Evolutionary conservation across 2,113 vertebrate species (phyloP).

Genomic region (Aramus guarauna): DNA sequence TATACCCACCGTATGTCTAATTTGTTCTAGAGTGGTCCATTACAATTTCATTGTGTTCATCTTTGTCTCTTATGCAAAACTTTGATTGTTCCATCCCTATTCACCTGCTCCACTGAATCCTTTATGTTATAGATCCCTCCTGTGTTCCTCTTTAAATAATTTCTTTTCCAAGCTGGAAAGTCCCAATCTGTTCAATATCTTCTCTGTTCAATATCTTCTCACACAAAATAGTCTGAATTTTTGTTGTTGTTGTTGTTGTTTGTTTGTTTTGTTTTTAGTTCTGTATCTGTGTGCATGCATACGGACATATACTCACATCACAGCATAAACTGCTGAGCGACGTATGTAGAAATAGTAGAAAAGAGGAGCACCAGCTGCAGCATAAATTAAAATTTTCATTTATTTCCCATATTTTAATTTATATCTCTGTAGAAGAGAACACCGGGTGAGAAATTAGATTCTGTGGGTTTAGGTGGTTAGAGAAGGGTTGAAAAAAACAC

Average conservation of each 20-base stretch:
- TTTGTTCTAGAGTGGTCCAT: not conserved
- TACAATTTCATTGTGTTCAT: not conserved
- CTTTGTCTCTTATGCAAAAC: not conserved
- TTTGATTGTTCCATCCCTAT: not conserved
- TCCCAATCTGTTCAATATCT: not conserved
- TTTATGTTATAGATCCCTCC: not conserved
- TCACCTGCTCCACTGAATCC: not conserved
- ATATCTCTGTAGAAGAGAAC: not conserved
- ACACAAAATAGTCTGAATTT: not conserved
- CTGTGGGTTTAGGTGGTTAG: not conserved
- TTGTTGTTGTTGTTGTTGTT: too few relatives aligned
- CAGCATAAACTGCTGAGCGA: not conserved
- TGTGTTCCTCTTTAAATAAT: not conserved
- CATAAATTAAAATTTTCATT: not conserved
- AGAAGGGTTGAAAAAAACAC: not conserved
- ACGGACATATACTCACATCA: not conserved
- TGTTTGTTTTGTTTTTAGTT: not conserved
- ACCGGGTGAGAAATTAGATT: not conserved
- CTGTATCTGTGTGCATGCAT: not conserved
- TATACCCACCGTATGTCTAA: too few relatives aligned
- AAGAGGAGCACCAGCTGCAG: not conserved
- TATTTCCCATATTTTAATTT: not conserved
- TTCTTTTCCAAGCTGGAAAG: not conserved
- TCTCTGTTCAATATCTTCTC: not conserved
- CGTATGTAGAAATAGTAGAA: not conserved